These are phyloP conservation scores for Cyrtonyx montezumae DNA, from an alignment of 2,113 vertebrate genomes.

Conservation along the genomic window DNA sequence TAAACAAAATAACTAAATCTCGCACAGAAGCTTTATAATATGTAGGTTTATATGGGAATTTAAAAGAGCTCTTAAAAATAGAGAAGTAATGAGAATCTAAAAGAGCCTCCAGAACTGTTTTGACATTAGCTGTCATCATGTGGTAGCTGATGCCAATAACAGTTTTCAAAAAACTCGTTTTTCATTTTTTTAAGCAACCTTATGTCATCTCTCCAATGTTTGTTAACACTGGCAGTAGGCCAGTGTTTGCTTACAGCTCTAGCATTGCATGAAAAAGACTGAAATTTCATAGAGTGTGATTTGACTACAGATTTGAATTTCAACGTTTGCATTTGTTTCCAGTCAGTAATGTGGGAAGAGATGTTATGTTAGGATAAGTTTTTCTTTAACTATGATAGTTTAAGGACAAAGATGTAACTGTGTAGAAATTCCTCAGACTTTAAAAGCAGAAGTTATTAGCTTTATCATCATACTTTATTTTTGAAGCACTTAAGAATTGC, in stretches of 20 bases:
- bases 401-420: not conserved
- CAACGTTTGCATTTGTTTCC: not conserved
- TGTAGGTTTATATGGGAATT: not conserved
- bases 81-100: not conserved
- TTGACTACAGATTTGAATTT: not conserved
- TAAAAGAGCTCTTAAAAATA: not conserved
- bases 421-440: not conserved
- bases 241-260: slow-evolving; percentile 35
- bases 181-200: slow-evolving; percentile 21
- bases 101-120: slow-evolving; percentile 12
- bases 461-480: not conserved
- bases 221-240: slow-evolving; percentile 43
- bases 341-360: not conserved
- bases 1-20: not conserved
- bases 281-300: slow-evolving; percentile 4
- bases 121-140: slow-evolving; percentile 19
- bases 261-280: not conserved
- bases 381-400: not conserved
- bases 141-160: slow-evolving; percentile 21
- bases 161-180: slow-evolving; percentile 17
- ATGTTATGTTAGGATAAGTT: not conserved
- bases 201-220: slow-evolving; percentile 23
- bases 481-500: not conserved
- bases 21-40: not conserved
- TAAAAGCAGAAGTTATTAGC: not conserved